Evolutionary conservation across 2,888 invertebrate species (phyloP).

Genomic region (Acronicta aceris): DNA sequence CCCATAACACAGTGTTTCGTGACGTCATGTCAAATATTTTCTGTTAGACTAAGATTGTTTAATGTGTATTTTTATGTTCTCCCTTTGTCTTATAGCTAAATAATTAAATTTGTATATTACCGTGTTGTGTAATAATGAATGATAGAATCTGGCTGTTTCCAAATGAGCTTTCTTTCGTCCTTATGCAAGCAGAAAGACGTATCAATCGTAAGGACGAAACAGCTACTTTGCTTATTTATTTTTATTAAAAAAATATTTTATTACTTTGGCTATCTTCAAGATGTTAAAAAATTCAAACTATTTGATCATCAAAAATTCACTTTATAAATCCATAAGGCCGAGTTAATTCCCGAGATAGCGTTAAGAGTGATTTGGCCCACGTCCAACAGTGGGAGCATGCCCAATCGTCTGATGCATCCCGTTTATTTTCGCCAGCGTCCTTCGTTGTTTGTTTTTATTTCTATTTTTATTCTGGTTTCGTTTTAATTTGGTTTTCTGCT

Average conservation of each 20-base stretch:
- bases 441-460: constrained; percentile 78
- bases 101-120: constrained; percentile 12
- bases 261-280: neutral
- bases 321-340: constrained; percentile 54
- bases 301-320: constrained; percentile 59
- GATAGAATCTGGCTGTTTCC: constrained; percentile 17
- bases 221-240: neutral
- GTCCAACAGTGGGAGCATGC: constrained; percentile 72
- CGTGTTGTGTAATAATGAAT: constrained; percentile 11
- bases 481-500: constrained; percentile 55
- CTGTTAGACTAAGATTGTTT: constrained; percentile 5
- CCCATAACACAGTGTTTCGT: constrained; percentile 35
- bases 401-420: constrained; percentile 79
- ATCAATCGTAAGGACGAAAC: neutral
- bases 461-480: constrained; percentile 73
- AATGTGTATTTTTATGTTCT: constrained; percentile 23
- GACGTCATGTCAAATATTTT: constrained; percentile 29
- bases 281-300: neutral
- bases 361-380: constrained; percentile 64
- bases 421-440: constrained; percentile 80
- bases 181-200: neutral
- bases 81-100: constrained; percentile 14
- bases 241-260: neutral
- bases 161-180: constrained; percentile 16
- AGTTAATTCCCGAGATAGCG: constrained; percentile 49